A percentile compares a stretch with the other conserved stretches of the same genome.
phyloP scores from a whole-genome alignment of 2,888 invertebrate species.

The Disparrhopalites patrizii region DNA sequence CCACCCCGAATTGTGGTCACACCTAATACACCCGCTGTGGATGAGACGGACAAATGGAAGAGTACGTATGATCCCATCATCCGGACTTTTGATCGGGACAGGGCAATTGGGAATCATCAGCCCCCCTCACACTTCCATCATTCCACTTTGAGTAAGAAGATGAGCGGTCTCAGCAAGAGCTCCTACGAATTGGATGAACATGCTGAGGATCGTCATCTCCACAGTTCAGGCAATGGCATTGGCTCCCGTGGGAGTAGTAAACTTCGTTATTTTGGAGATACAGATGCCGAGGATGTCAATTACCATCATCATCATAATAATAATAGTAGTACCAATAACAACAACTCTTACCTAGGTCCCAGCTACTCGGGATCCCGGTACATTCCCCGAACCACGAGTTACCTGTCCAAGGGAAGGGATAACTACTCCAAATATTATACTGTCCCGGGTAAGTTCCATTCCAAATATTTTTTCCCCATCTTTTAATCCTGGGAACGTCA shows the following conservation, averaged over 20 bases:
- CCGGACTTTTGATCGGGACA: slow-evolving; percentile 23
- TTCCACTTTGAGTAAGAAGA: slow-evolving; percentile 15
- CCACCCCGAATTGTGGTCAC: slow-evolving; percentile 35
- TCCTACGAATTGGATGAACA: slow-evolving; percentile 30
- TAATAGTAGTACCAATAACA: background rate
- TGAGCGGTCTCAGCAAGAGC: slow-evolving; percentile 28
- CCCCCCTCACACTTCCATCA: background rate
- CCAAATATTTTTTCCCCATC: too few relatives aligned
- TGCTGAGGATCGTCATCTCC: slow-evolving; percentile 5
- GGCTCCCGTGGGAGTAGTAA: slow-evolving; percentile 7
- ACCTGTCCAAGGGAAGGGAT: slow-evolving; percentile 18
- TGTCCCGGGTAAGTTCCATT: slow-evolving; percentile 26
- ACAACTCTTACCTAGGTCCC: background rate
- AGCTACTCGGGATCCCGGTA: slow-evolving; percentile 13
- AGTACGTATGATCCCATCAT: slow-evolving; percentile 26
- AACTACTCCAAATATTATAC: slow-evolving; percentile 28
- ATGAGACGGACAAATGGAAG: slow-evolving; percentile 30
- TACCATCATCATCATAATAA: slow-evolving; percentile 7
- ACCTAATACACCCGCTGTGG: slow-evolving; percentile 34
- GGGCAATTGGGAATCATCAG: background rate
- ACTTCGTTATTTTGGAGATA: slow-evolving; percentile 36
- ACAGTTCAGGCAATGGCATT: background rate
- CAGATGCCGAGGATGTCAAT: slow-evolving; percentile 31
- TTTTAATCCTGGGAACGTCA: too few relatives aligned
- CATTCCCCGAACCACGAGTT: slow-evolving; percentile 23